Conservation (phyloP, 2,113 vertebrate genomes). For the Heliornis fulica region DNA sequence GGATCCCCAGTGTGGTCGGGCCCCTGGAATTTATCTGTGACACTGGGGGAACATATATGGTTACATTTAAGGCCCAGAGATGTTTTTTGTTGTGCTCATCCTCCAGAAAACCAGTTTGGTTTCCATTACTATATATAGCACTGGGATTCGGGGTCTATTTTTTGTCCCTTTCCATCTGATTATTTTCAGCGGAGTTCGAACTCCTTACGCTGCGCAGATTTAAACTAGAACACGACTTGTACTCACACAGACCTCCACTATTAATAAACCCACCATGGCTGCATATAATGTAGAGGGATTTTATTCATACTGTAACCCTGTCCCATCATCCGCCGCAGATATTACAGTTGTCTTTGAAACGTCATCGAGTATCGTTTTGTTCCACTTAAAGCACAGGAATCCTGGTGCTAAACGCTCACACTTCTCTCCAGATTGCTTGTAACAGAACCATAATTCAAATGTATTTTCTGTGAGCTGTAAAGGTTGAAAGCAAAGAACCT, state of each 20-base stretch:
- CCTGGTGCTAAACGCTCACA: not conserved
- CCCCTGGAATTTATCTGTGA: not conserved
- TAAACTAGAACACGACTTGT: not conserved
- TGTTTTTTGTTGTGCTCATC: not conserved
- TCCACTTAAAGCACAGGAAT: conserved; percentile 26
- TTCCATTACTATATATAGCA: conserved; percentile 22
- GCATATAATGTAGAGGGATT: conserved; percentile 34
- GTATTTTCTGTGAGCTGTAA: not conserved
- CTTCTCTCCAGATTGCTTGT: not conserved
- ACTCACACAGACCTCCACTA: not conserved
- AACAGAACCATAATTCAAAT: conserved; percentile 21
- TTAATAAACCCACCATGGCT: conserved; percentile 1
- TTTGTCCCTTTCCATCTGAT: conserved; percentile 40
- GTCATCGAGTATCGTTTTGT: not conserved
- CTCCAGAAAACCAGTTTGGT: conserved; percentile 31
- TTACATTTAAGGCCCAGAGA: not conserved
- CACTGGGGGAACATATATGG: not conserved
- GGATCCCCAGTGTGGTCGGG: not conserved
- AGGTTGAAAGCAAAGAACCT: conserved; percentile 40
- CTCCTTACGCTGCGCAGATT: conserved; percentile 25
- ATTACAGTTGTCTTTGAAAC: conserved; percentile 42
- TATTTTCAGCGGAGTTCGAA: conserved; percentile 28
- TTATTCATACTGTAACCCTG: conserved; percentile 42
- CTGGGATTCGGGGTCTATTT: conserved; percentile 17
- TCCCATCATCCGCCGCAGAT: conserved; percentile 38